A percentile compares a stretch with the other conserved stretches of the same genome.
Conservation (phyloP, 37 sponge, comb jelly and placozoan species). For the Chondrosia reniformis region DNA sequence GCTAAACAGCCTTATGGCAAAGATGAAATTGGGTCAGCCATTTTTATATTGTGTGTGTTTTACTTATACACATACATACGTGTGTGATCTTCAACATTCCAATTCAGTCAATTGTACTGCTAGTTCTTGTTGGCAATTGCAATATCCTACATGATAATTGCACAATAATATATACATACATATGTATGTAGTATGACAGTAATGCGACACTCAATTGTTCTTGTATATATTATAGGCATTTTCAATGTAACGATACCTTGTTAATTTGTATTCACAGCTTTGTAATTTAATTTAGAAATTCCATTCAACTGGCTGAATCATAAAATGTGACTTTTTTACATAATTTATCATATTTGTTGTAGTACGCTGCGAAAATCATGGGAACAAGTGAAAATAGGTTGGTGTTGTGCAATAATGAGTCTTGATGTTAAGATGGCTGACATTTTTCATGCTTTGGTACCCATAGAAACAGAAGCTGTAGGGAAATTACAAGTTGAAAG, state of each 20-base stretch:
- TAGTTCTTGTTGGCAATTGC: neutral
- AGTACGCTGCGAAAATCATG: conserved; percentile 70
- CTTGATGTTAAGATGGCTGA: neutral
- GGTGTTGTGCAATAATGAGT: neutral
- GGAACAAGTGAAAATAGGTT: conserved; percentile 57
- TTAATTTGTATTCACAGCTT: neutral
- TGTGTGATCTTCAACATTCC: neutral
- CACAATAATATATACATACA: neutral
- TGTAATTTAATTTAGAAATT: neutral
- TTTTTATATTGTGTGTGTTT: neutral
- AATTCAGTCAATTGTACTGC: neutral
- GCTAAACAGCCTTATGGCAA: conserved; percentile 56
- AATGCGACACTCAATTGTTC: neutral
- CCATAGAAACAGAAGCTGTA: conserved; percentile 65
- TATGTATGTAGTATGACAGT: neutral
- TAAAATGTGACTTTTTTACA: neutral
- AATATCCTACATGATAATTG: neutral
- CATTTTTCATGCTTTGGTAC: neutral
- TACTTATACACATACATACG: neutral
- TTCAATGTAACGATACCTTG: too few relatives aligned
- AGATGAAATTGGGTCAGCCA: conserved; percentile 80
- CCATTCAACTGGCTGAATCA: neutral
- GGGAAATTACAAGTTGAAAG: conserved; percentile 51
- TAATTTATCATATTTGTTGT: too few relatives aligned
- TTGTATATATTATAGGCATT: neutral